These are phyloP conservation scores for Catamblyrhynchus diadema DNA, from an alignment of 2,797 vertebrate species.

Conservation along the genomic window DNA sequence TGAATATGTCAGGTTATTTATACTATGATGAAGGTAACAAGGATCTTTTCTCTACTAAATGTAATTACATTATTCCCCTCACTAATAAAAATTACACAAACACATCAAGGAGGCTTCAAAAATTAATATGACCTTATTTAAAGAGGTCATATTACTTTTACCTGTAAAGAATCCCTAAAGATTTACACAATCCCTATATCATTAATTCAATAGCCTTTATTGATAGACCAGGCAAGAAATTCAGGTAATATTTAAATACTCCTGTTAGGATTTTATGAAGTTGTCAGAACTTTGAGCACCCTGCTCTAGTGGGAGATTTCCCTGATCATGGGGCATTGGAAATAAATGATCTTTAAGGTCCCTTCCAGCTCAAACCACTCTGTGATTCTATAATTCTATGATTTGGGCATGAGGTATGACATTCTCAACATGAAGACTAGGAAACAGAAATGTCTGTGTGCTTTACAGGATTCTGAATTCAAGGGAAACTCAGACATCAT, in stretches of 20 bases:
- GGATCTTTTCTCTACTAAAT: not conserved
- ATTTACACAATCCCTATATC: not conserved
- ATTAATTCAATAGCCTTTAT: not conserved
- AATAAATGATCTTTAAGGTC: not conserved
- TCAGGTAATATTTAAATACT: not conserved
- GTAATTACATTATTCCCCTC: not conserved
- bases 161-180: not conserved
- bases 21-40: not conserved
- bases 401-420: not conserved
- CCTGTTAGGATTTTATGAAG: not conserved
- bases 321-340: rapidly evolving
- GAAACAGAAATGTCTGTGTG: not conserved
- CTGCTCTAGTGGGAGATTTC: not conserved
- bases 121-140: not conserved
- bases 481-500: not conserved
- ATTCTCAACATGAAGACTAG: not conserved
- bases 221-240: not conserved
- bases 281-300: not conserved
- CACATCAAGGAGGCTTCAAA: not conserved
- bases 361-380: not conserved
- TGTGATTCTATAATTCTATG: not conserved
- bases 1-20: not conserved
- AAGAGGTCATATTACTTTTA: not conserved
- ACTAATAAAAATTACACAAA: not conserved
- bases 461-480: not conserved